Percentiles rank a stretch among this genome's conserved stretches.
Evolutionary conservation across 2,113 vertebrate genomes (phyloP).

Genomic region (Gymnogyps californianus): DNA sequence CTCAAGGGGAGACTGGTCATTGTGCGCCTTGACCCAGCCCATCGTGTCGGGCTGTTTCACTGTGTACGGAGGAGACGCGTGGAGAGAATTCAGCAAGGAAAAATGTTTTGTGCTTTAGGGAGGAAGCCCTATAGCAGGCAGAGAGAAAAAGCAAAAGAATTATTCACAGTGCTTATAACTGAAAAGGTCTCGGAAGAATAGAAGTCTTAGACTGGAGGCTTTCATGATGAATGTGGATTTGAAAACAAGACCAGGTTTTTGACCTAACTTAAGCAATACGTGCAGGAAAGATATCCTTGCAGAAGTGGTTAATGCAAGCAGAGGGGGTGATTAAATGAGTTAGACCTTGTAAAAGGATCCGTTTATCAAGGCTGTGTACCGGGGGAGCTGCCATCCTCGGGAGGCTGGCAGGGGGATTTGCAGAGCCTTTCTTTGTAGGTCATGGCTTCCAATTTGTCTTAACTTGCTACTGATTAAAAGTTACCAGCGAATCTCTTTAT

Average conservation of each 20-base stretch:
- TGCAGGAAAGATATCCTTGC: not conserved
- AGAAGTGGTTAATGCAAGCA: slow-evolving; percentile 29
- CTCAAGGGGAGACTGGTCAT: slow-evolving; percentile 3
- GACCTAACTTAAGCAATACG: slow-evolving; percentile 8
- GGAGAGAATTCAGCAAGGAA: not conserved
- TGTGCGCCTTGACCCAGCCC: not conserved
- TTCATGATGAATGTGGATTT: slow-evolving; percentile 44
- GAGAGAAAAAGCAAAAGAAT: not conserved
- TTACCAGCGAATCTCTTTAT: not conserved
- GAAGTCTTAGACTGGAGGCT: slow-evolving; percentile 17
- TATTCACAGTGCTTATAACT: slow-evolving; percentile 34
- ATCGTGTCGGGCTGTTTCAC: not conserved
- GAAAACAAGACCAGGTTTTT: slow-evolving; percentile 39
- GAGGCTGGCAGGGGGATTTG: slow-evolving; percentile 45
- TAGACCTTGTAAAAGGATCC: slow-evolving; percentile 24
- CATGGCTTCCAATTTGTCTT: slow-evolving; percentile 43
- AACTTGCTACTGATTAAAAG: slow-evolving; percentile 45
- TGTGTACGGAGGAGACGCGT: not conserved
- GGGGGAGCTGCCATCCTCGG: not conserved
- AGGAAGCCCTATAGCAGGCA: slow-evolving; percentile 6
- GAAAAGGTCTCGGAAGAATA: slow-evolving; percentile 33
- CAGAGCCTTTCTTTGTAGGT: slow-evolving; percentile 32
- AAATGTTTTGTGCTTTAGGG: slow-evolving; percentile 25
- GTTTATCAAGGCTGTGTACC: slow-evolving; percentile 19
- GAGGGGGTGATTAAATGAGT: slow-evolving; percentile 24